Evolutionary conservation across 2,113 vertebrate genomes (phyloP), one percentile per base, ranked within the genome.

Genomic region (Microcebus jonahi): DNA sequence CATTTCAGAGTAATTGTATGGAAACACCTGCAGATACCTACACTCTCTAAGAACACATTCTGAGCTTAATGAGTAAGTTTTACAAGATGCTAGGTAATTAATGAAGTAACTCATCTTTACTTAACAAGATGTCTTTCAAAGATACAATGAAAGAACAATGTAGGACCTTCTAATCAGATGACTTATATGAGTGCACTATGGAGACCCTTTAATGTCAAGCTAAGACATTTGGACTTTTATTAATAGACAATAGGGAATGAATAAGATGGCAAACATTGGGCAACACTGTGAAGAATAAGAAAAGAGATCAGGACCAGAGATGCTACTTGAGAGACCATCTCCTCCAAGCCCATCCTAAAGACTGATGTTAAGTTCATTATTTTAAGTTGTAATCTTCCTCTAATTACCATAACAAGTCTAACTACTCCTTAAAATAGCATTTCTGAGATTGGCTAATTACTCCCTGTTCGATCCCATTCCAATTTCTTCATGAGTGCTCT

Each of bases 401-500:
- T 55, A 36, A 71, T 65, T 67, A 81, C 65, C 50, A 5, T 73
- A 89, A 75, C 42, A 53, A 89, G n/a, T 73, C 87, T 81, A 81
- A 39, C 89, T 68, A 85, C 57, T 83, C 31, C 81, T 90, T 50
- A 91, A 67, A 82, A 87, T 17, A 88, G 70, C 73, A 65, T 79
- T 84, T 83, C 45, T 71, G 12, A 95, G 48, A 63, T 2, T 39
- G 3, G 25, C 15, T 48, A 71, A 63, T 59, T 48, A 95, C 10
- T 82, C 12, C 15, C 34, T 91, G 27, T 6, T 42, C 39, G 36
- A 23, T 67, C 57, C 34, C 68, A 95, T 70, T 6, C 27, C 15
- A 94, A 79, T 82, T 87, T 76, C 57, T 89, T 68, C 76, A 57
- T 39, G 48, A 92, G 6, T 34, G 36, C 6, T 80, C 68, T 90